These are phyloP conservation scores for Caerostris darwini DNA, from an alignment of 1,140 invertebrate species.

Conservation along the genomic window DNA sequence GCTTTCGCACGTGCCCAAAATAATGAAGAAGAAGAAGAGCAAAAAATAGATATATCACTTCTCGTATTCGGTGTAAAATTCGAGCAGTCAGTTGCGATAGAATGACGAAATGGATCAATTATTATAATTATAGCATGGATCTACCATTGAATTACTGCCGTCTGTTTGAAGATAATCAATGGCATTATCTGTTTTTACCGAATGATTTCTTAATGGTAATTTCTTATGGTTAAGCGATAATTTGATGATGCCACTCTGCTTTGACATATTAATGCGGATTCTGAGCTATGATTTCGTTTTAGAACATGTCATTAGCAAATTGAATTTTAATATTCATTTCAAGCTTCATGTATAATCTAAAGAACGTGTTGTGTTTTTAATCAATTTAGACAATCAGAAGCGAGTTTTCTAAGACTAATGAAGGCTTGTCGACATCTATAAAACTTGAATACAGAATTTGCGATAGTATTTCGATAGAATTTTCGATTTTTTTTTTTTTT, in stretches of 20 bases:
- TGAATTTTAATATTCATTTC: neutral
- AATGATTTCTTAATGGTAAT: conserved; percentile 10
- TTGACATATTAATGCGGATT: neutral
- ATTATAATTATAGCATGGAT: neutral
- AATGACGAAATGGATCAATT: neutral
- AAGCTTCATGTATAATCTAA: too few relatives aligned
- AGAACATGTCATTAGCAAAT: neutral
- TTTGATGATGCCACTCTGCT: neutral
- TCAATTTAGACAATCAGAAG: too few relatives aligned
- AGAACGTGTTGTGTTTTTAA: too few relatives aligned
- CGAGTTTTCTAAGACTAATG: too few relatives aligned
- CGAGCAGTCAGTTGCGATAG: neutral
- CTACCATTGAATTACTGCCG: neutral
- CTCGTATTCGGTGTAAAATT: neutral
- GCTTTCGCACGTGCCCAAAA: neutral
- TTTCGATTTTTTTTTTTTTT: too few relatives aligned
- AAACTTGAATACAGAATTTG: too few relatives aligned
- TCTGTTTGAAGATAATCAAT: conserved; percentile 27
- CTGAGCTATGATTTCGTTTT: neutral
- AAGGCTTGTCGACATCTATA: too few relatives aligned
- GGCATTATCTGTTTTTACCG: conserved; percentile 23
- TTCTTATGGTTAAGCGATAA: neutral
- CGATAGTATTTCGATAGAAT: too few relatives aligned
- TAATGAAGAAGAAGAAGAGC: neutral
- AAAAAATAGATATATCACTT: neutral